Base-by-base conservation (phyloP, 1,140 invertebrate genomes). In the Rhopalosiphum maidis region DNA sequence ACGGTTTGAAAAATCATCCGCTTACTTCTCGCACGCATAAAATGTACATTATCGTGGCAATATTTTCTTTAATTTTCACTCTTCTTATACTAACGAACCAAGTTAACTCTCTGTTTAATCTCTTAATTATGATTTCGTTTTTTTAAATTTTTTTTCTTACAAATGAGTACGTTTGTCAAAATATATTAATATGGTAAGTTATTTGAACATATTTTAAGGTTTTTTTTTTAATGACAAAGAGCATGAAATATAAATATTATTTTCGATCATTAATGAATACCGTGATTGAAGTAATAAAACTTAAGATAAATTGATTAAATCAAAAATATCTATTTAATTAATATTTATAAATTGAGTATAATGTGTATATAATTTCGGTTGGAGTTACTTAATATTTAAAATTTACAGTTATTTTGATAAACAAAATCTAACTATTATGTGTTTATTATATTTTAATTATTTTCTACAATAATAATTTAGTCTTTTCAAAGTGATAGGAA, bases 21-120 rank as follows among this genome's bases (percentile, higher is more conserved):
- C 48, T 43, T 54, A 25, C n/a, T 35, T 30, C 23, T 22, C 11
- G 83, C 22, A 25, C 41, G 9, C 23, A 85, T 85, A 85, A 83
- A 83, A 83, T 37, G 23, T 35, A 83, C 82, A 86, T 86, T 48
- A 86, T 46, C 25, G 9, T 86, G 23, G 37, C 4, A 43, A 51
- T n/a, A n/a, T 87, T 48, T 87, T 87, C n/a, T n/a, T 18, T 48
- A 87, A 46, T 87, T 87, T 87, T 9, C 43, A 87, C 41, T 43
- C 41, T 30, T 43, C 83, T 41, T 25, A 37, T 25, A 37, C 83
- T 30, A 87, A 87, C 23, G 43, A 87, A 48, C 41, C 0, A 46
- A 30, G 30, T 48, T 77, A 77, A 77, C 30, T n/a, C 60, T n/a
- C 0, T n/a, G 4, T 15, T 30, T 11, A 60, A 30, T 9, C 4